These are phyloP conservation scores for Ochotona princeps DNA, from an alignment of 2,113 vertebrate species.

Conservation along the genomic window DNA sequence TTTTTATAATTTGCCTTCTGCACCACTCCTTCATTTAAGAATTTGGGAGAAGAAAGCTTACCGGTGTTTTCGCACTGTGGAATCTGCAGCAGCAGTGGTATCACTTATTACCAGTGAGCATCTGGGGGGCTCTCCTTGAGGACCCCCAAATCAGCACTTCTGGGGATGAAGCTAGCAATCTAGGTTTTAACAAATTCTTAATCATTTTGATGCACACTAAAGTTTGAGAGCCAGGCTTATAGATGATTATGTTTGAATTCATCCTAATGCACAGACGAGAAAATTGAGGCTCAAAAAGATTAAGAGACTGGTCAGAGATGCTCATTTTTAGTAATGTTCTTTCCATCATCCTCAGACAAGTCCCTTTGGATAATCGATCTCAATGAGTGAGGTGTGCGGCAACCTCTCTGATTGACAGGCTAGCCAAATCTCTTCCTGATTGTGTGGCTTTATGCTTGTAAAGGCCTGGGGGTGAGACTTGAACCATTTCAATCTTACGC, in stretches of 20 bases:
- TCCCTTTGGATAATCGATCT: conserved; percentile 20
- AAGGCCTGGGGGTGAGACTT: conserved; percentile 41
- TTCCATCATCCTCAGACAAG: not conserved
- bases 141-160: not conserved
- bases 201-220: not conserved
- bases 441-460: conserved; percentile 52
- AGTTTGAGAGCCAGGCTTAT: not conserved
- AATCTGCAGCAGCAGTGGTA: too few species aligned
- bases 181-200: not conserved
- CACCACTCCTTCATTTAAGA: not conserved
- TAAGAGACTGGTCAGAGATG: not conserved
- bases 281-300: conserved; percentile 37
- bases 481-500: conserved; percentile 77
- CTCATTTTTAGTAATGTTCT: not conserved
- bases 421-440: conserved; percentile 57
- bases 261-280: conserved; percentile 38
- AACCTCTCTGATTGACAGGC: conserved; percentile 64
- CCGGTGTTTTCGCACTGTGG: not conserved
- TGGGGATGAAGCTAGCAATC: not conserved
- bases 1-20: conserved; percentile 7
- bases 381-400: conserved; percentile 12
- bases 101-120: not conserved
- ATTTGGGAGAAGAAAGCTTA: not conserved
- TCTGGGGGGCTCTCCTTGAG: not conserved
- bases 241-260: conserved; percentile 19